Evolutionary conservation across 2,113 vertebrate species (phyloP).

Genomic region (Rafetus swinhoei): DNA sequence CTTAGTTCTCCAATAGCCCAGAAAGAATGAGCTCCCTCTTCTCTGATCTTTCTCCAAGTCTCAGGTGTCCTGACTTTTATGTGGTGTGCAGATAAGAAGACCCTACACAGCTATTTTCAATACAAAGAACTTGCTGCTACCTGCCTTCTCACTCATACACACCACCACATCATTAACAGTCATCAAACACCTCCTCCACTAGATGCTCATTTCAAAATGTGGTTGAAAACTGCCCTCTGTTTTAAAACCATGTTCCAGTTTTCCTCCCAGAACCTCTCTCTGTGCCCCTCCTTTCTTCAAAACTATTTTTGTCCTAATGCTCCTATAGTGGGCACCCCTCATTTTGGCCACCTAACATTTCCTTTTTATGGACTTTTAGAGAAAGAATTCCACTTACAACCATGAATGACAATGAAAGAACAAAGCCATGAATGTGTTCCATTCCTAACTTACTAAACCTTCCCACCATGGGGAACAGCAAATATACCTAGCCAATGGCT

Average conservation of each 20-base stretch:
- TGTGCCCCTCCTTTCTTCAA: background rate
- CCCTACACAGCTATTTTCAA: background rate
- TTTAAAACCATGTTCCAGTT: background rate
- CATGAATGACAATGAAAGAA: background rate
- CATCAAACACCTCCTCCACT: background rate
- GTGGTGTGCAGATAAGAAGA: background rate
- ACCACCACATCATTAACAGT: rapidly evolving
- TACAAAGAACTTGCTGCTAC: background rate
- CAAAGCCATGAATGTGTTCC: background rate
- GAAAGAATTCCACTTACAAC: background rate
- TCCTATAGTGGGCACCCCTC: background rate
- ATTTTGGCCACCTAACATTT: background rate
- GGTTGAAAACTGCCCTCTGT: rapidly evolving
- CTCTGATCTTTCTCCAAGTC: background rate
- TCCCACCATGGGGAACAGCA: background rate
- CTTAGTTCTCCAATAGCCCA: background rate
- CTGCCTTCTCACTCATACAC: background rate
- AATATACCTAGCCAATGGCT: background rate
- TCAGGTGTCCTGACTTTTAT: background rate
- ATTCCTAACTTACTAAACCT: background rate
- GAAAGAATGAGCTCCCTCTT: background rate
- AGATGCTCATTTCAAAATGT: background rate
- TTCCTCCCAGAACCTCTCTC: background rate
- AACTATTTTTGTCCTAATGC: background rate
- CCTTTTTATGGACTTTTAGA: slow-evolving; percentile 1